Evolutionary conservation across 2,113 vertebrate genomes (phyloP), one percentile per base, ranked within the genome.

Genomic region (Hippopotamus amphibius): DNA sequence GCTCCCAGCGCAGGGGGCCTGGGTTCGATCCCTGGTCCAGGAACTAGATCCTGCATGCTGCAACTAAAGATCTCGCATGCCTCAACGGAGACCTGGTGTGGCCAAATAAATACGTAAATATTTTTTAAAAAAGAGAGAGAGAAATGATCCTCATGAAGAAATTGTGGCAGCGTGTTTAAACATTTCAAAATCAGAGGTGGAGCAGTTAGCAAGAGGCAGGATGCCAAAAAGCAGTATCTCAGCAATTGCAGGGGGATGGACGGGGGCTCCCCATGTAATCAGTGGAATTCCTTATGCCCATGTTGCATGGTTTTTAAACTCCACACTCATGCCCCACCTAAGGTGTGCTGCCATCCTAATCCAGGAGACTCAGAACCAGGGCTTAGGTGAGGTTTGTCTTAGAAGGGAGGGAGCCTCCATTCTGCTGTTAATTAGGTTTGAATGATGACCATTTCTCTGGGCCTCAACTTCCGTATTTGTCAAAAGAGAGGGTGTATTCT

Each of bases 271-370:
- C 6, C 3, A 0, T 24, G 6, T n/a, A 7, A 28, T 37, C 12
- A 2, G 0, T 72, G 74, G 16, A 24, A 7, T 30, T 61, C 9
- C 0, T 66, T 30, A 4, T 66, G 61, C 12, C 17, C 28, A 14
- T 9, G 0, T 9, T 21, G 46, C 6, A 13, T n/a, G 83, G 37
- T 48, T 72, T 65, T 37, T 17, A 57, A 83, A 91, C 4, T 33
- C 19, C 6, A 3, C 4, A 2, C 3, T 12, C 48, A 2, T 6
- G 17, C 37, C 7, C 59, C 15, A 16, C 48, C 57, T 5, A 21
- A 16, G 12, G 19, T 11, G 30, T 46, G 66, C 69, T 93, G 12
- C 21, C 19, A 1, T 85, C 14, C n/a, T 28, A 19, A 26, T 76
- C 55, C 46, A 59, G 43, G 8, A 43, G 53, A 17, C 16, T 28